Base-by-base conservation (phyloP, 2,797 vertebrate genomes). In the Chanos chanos region DNA sequence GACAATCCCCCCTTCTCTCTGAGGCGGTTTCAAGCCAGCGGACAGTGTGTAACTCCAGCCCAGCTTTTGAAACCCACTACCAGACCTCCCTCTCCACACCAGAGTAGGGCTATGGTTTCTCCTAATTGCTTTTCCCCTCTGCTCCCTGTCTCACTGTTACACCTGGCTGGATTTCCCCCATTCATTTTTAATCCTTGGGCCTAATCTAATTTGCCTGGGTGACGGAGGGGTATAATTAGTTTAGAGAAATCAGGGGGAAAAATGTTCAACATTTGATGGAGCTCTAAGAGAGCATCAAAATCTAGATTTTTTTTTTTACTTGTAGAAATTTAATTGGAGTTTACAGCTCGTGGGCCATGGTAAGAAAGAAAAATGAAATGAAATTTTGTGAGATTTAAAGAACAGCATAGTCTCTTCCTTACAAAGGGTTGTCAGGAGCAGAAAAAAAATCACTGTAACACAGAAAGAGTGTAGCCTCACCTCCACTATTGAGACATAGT, bases 111-210 rank as follows among this genome's bases (percentile, higher is more conserved):
- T 83, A 77, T 66, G 62, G 83, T 86, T 83, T 80, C 80, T 78
- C 70, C 70, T 83, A 81, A 82, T 77, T 81, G 71, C 73, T 71
- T 73, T 57, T 52, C 75, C 71, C 70, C 61, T 59, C 74, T 62
- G 62, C 66, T 72, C 41, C 61, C 37, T 64, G 68, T 79, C 78
- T 80, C 72, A 69, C 55, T 3, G 59, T 83, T 81, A 81, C 83
- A 80, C 75, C 71, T 72, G 72, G 70, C 71, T 74, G 80, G 71
- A 79, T 74, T 59, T 72, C 63, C 71, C n/a, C 76, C 69, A 79
- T 83, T 71, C 77, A 79, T 85, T 80, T 83, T 83, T 83, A 84
- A 81, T 82, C 67, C 68, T 51, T 37, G 16, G 5, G 56, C 37
- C 66, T 74, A 75, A 75, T 79, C 73, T 76, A 52, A 77, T 75